These are phyloP conservation scores for Drosophila kanapiae DNA, from an alignment of 1,140 invertebrate genomes.

Conservation along the genomic window DNA sequence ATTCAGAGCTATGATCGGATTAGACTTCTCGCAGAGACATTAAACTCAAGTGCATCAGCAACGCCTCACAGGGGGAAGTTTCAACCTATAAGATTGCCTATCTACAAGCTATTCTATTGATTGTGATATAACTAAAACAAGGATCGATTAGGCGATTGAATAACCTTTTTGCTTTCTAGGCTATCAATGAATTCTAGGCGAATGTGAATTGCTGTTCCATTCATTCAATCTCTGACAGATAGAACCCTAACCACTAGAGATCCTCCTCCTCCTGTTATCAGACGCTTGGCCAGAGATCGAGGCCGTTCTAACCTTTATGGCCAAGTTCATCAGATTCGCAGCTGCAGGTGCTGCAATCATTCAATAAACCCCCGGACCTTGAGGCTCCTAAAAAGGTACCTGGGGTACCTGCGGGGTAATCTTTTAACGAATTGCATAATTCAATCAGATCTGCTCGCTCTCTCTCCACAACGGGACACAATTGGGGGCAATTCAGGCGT, in stretches of 20 bases:
- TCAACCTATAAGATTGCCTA: background rate
- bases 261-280: slow-evolving; percentile 20
- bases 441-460: slow-evolving; percentile 39
- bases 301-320: slow-evolving; percentile 34
- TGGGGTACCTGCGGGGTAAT: slow-evolving; percentile 52
- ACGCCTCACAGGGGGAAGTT: background rate
- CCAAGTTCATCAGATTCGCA: slow-evolving; percentile 40
- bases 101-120: background rate
- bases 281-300: slow-evolving; percentile 12
- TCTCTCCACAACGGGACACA: slow-evolving; percentile 41
- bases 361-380: slow-evolving; percentile 62
- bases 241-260: background rate
- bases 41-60: background rate
- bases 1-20: slow-evolving; percentile 10
- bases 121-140: slow-evolving; percentile 10
- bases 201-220: background rate
- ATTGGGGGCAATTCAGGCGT: slow-evolving; percentile 67
- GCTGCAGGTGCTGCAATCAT: slow-evolving; percentile 62
- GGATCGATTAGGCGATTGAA: slow-evolving; percentile 5
- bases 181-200: too few relatives aligned
- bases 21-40: slow-evolving; percentile 9
- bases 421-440: slow-evolving; percentile 81
- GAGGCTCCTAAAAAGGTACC: too few relatives aligned
- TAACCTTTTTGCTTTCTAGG: background rate
- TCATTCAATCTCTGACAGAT: slow-evolving; percentile 17